Base-by-base conservation (phyloP, 2,888 invertebrate species). In the Chironomus tentans region DNA sequence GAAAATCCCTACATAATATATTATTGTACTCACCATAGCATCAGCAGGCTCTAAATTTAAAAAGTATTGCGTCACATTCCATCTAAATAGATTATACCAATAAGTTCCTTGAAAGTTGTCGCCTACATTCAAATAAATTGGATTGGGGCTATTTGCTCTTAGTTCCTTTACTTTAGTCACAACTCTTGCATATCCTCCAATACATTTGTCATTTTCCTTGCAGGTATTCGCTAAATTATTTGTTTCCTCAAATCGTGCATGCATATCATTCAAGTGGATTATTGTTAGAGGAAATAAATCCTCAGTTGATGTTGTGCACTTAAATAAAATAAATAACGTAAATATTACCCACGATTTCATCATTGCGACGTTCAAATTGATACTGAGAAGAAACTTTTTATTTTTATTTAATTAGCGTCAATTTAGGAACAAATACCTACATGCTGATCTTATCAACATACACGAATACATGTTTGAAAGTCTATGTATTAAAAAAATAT, bases 91-190 rank as follows among this genome's bases (percentile, higher is more conserved):
- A 15, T 89, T 90, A 80, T 93, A 93, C 91, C 92, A 94, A 15
- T 92, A 85, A 0, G 93, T 93, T 0, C 94, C 94, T 81, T 93
- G 93, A 81, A 90, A 95, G 81, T 91, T 91, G 82, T 94, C 94
- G 0, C 94, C 94, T 0, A 91, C 94, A 81, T 94, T 93, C 76
- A 95, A 82, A 56, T 93, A 87, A 18, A 95, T 82, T 0, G 90
- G 85, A 77, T 88, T 87, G 78, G 83, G 81, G 5, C 21, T 18
- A 21, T 21, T 24, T 24, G 21, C 21, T 3, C 87, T 83, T 50
- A 88, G 80, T 24, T 82, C 81, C 6, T 84, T 83, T 21, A 90
- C 86, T 70, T 87, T 87, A 22, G 87, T 83, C 78, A 87, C 88
- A 0, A 91, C 84, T 0, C 92, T 85, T 0, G 92, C 88, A 79